phyloP scores from a whole-genome alignment of 2,888 invertebrate species.

The Phalera bucephala region DNA sequence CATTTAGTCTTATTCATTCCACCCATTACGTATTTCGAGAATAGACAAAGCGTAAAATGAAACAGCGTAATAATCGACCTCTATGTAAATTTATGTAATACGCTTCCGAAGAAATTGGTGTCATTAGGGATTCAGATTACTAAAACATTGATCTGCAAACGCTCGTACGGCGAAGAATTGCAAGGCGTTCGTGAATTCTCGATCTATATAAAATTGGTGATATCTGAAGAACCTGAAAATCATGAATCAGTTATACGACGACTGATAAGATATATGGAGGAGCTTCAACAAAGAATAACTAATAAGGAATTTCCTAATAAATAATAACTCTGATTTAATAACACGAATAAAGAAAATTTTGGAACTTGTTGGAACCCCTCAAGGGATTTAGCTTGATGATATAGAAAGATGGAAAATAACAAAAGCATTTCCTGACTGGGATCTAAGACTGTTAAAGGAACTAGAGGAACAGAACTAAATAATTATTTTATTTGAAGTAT shows the following conservation, averaged over 20 bases:
- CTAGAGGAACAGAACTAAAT: too few species aligned
- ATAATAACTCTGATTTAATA: too few species aligned
- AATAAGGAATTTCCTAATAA: too few species aligned
- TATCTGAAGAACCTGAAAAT: not conserved
- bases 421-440: too few species aligned
- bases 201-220: not conserved
- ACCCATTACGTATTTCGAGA: conserved; percentile 24
- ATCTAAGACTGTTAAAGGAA: too few species aligned
- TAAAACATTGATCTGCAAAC: conserved; percentile 19
- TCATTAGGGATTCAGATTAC: conserved; percentile 26
- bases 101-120: conserved; percentile 22
- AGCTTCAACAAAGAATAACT: too few species aligned
- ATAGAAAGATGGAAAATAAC: too few species aligned
- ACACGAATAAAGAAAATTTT: too few species aligned
- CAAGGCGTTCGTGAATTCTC: not conserved
- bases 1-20: conserved; percentile 39
- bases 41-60: conserved; percentile 20
- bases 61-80: conserved; percentile 15
- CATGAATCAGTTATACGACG: conserved; percentile 10
- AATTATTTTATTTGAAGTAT: too few species aligned
- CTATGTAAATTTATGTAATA: conserved; percentile 37
- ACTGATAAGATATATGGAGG: too few species aligned
- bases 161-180: not conserved
- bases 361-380: too few species aligned
- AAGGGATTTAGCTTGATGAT: too few species aligned